Base-by-base conservation (phyloP, 23 tunicate genomes). In the Styela clava region DNA sequence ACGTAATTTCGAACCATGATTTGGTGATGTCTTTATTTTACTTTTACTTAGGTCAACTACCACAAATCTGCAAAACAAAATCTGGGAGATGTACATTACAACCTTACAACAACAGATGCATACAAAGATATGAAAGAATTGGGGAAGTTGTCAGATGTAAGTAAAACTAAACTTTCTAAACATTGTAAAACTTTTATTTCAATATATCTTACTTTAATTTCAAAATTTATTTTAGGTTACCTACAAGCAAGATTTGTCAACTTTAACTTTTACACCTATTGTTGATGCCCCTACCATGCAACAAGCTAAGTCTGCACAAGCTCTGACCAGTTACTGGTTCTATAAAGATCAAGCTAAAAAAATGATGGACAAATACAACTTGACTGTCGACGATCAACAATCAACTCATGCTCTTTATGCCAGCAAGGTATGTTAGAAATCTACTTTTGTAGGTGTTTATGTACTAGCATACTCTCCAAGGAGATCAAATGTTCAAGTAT, bases 281-380 rank as follows among this genome's bases (percentile, higher is more conserved):
- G 79, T 74, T 33, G 98, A 93, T 74, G 81, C 91, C 2, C 86
- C 79, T 28, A 86, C 78, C 24, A 81, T 88, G 78, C 72, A 74
- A 52, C 68, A 83, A 33, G 87, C 90, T 0, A 84, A 82, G 51
- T 56, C 63, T 34, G 89, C 81, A 27, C 94, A 93, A 62, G 91
- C 89, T 1, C 37, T 93, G 71, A 79, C 90, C 25, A 93, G 98
- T 61, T 87, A 85, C 76, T 93, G 84, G 85, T 85, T 87, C 35
- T 93, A 93, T 37, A 93, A 87, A 63, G 88, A 88, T 74, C 82
- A 81, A 81, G 98, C 98, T 12, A 93, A 88, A 81, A 93, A 87
- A 78, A 81, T 87, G 89, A 61, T 87, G 86, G 98, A 93, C 64
- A 93, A 93, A 64, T 93, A 93, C 71, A 82, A 93, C 81, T 16